phyloP scores from a whole-genome alignment of 2,797 vertebrate species.

The Rhabdomys pumilio region DNA sequence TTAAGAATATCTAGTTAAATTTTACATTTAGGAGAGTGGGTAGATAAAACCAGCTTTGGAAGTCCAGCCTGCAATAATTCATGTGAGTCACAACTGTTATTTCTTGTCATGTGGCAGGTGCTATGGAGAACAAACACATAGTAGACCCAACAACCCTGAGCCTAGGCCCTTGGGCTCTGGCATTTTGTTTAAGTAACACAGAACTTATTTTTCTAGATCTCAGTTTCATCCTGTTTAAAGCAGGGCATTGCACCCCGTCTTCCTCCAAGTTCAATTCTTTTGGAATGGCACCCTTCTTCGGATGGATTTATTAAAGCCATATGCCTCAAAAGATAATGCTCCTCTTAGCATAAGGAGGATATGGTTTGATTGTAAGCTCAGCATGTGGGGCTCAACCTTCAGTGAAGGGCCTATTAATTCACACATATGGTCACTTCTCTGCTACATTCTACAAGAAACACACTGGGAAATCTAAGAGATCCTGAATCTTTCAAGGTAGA shows the following conservation, averaged over 20 bases:
- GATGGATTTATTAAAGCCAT: neutral
- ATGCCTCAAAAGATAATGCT: neutral
- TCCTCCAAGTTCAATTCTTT: neutral
- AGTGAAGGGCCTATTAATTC: neutral
- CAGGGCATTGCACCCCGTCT: neutral
- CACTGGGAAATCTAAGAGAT: neutral
- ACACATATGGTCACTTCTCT: neutral
- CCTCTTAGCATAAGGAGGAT: neutral
- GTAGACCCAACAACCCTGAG: neutral
- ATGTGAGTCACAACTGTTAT: neutral
- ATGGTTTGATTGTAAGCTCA: conserved; percentile 46
- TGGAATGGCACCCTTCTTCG: neutral
- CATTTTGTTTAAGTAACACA: neutral
- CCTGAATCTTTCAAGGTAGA: neutral
- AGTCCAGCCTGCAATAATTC: neutral
- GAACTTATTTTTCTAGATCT: neutral
- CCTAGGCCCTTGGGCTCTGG: neutral
- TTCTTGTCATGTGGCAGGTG: neutral
- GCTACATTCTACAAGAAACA: neutral
- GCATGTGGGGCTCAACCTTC: conserved; percentile 45
- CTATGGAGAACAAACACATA: neutral
- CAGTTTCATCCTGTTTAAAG: neutral
- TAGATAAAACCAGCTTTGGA: conserved; percentile 11
- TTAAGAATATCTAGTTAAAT: neutral
- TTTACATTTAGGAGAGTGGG: neutral